Evolutionary conservation across 2,113 vertebrate genomes (phyloP).

Genomic region (Oceanites oceanicus): DNA sequence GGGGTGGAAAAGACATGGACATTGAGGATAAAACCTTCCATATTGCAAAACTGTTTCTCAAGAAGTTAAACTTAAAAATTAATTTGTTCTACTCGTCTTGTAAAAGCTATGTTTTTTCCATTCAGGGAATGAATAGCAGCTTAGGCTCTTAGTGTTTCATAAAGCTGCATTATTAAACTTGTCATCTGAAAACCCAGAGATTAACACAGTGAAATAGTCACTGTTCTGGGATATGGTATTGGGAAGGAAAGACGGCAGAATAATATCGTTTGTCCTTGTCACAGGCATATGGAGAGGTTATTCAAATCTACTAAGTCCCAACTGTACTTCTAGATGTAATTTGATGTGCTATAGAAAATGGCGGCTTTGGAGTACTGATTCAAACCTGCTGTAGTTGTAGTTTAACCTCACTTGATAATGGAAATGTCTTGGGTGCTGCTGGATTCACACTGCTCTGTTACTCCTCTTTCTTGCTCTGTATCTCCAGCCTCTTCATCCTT

Average conservation of each 20-base stretch:
- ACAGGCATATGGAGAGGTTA: background rate
- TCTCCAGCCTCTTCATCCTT: background rate
- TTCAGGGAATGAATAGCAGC: background rate
- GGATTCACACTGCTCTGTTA: background rate
- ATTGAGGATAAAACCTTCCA: background rate
- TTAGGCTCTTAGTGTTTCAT: background rate
- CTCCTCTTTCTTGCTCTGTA: background rate
- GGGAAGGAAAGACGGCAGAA: background rate
- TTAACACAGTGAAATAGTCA: background rate
- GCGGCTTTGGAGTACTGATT: background rate
- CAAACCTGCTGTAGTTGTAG: background rate
- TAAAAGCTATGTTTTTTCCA: background rate
- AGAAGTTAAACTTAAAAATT: background rate
- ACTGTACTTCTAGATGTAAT: background rate
- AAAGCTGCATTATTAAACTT: conserved; percentile 4
- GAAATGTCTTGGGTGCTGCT: background rate
- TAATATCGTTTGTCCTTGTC: background rate
- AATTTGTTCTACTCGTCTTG: background rate
- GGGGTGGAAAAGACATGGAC: background rate
- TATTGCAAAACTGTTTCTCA: background rate
- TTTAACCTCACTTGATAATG: background rate
- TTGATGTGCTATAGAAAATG: background rate
- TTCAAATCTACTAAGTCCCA: background rate
- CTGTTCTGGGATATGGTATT: background rate
- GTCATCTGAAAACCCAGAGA: background rate